Percentiles rank a stretch among this genome's conserved stretches.
phyloP scores from a whole-genome alignment of 1,140 invertebrate genomes.

The Hylaeus anthracinus region DNA sequence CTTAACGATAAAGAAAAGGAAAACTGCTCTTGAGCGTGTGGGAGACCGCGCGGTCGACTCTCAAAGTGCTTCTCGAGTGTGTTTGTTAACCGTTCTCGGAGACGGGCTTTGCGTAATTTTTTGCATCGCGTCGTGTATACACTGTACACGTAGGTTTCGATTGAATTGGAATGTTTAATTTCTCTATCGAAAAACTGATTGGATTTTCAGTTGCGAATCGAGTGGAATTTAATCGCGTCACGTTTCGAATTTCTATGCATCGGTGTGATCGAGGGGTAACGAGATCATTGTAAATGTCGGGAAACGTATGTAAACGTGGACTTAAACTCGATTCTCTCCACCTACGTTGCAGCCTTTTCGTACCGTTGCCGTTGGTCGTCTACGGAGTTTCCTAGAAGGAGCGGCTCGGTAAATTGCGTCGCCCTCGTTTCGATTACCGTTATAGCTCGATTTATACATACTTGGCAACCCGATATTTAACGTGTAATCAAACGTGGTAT shows the following conservation, averaged over 20 bases:
- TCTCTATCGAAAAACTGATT: too few relatives aligned
- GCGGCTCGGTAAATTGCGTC: constrained; percentile 28
- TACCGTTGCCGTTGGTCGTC: constrained; percentile 35
- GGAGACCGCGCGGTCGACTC: background rate
- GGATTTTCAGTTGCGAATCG: too few relatives aligned
- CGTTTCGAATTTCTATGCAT: background rate
- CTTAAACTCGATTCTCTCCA: constrained; percentile 55
- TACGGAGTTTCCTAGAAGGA: constrained; percentile 42
- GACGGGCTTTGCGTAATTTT: background rate
- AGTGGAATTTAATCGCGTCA: too few relatives aligned
- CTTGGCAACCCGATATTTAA: constrained; percentile 22
- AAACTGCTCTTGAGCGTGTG: background rate
- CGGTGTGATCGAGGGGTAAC: background rate
- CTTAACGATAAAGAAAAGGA: background rate
- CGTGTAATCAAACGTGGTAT: constrained; percentile 17
- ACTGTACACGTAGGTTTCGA: background rate
- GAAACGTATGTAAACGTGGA: constrained; percentile 40
- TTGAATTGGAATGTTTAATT: background rate
- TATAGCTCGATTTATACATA: constrained; percentile 39
- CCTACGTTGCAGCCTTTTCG: constrained; percentile 47
- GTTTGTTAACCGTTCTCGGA: constrained; percentile 8
- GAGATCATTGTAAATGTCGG: constrained; percentile 20
- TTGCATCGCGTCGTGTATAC: background rate
- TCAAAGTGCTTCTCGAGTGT: constrained; percentile 6
- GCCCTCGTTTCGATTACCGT: constrained; percentile 57